Conservation (phyloP, 2,888 invertebrate genomes). For the Polydrusus pterygomalis region DNA sequence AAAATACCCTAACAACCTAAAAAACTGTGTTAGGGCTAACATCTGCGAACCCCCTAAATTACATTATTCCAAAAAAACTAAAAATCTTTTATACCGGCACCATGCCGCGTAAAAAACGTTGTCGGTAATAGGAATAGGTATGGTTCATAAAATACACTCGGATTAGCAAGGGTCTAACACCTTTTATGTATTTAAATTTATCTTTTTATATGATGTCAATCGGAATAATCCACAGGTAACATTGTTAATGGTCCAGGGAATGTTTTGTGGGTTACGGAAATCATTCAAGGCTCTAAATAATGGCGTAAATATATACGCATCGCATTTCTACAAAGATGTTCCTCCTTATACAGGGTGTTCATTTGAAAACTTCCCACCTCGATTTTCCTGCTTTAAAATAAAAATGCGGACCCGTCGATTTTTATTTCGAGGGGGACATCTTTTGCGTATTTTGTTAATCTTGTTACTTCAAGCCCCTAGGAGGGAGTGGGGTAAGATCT, state of each 20-base stretch:
- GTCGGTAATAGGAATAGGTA: background rate
- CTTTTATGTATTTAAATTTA: conserved; percentile 45
- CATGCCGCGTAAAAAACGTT: conserved; percentile 22
- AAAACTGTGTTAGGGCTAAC: conserved; percentile 2
- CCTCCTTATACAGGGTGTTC: too few relatives aligned
- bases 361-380: too few relatives aligned
- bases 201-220: conserved; percentile 52
- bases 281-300: too few relatives aligned
- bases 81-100: conserved; percentile 29
- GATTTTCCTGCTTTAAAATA: too few relatives aligned
- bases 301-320: too few relatives aligned
- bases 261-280: background rate
- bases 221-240: conserved; percentile 56
- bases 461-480: too few relatives aligned
- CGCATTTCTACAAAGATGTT: too few relatives aligned
- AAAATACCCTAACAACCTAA: background rate
- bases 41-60: conserved; percentile 21
- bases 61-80: conserved; percentile 35
- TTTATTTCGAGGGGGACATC: too few relatives aligned
- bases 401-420: too few relatives aligned
- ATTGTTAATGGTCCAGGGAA: conserved; percentile 23
- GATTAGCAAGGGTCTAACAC: conserved; percentile 45
- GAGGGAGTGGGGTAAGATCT: too few relatives aligned
- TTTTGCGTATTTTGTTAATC: too few relatives aligned
- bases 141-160: conserved; percentile 22